Conservation (phyloP, 2,113 vertebrate species). For the Puffinus mauretanicus region DNA sequence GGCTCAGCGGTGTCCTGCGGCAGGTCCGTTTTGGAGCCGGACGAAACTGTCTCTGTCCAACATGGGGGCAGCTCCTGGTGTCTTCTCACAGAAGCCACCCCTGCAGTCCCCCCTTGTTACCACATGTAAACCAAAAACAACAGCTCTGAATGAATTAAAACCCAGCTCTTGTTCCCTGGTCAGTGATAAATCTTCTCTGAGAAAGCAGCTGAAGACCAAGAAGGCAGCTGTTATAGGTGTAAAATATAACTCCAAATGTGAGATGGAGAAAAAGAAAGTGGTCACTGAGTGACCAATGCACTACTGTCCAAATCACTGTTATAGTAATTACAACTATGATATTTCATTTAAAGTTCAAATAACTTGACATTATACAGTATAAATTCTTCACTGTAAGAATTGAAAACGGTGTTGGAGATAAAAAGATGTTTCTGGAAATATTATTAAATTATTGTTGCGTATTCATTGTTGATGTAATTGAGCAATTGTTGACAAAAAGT, state of each 20-base stretch:
- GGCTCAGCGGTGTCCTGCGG: too few species aligned
- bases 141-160: neutral
- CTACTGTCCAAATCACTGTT: neutral
- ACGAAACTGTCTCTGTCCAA: neutral
- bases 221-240: neutral
- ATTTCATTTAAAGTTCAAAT: neutral
- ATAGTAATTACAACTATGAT: neutral
- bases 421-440: neutral
- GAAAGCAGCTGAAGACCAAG: neutral
- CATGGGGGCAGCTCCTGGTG: neutral
- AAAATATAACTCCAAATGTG: neutral
- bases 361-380: neutral
- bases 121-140: neutral
- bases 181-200: neutral
- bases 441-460: neutral
- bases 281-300: neutral
- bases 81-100: neutral
- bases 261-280: neutral
- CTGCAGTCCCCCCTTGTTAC: too few species aligned
- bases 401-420: neutral
- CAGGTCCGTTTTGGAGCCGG: accelerated
- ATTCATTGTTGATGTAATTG: neutral
- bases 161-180: neutral
- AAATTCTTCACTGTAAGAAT: neutral
- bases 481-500: neutral